Base-by-base conservation (phyloP, 2,888 invertebrate genomes). In the Pantelozetes paolii region DNA sequence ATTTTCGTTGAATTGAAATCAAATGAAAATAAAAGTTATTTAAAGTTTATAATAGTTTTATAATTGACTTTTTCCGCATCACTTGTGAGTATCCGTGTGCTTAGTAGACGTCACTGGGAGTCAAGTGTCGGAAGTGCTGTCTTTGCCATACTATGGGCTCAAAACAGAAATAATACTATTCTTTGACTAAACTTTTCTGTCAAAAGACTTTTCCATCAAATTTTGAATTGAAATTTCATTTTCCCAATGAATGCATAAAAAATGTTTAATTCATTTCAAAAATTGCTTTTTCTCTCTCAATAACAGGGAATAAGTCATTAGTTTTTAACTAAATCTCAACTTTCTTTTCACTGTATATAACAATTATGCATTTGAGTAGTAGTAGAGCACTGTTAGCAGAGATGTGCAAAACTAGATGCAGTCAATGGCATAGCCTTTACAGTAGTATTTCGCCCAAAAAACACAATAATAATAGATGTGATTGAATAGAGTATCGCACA, bases 51-150 rank as follows among this genome's bases (percentile, higher is more conserved):
- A 13, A 54, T 26, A 54, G 54, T 54, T 54, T 36, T 54, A 54
- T 54, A 54, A 54, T 54, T 54, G 54, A 54, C 54, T 54, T 54
- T 54, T 54, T 54, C 23, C 54, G 26, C 54, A 54, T 54, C 23
- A 54, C 23, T 54, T 23, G 23, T n/a, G 54, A 54, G 26, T 54
- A 54, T 54, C 54, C 20, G 26, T 54, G 23, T 11, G 26, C 11
- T 23, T 54, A 54, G 26, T 54, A 54, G 54, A 23, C 54, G 54
- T 54, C 54, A 54, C 26, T 54, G 23, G n/a, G 26, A 54, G 54
- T 54, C 54, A 54, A 54, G 54, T 54, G 54, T 54, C 54, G 54
- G 54, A 54, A 54, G 54, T 54, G 20, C 26, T 23, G 54, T 54
- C 54, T 23, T 54, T 54, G 54, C 54, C 54, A 54, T 54, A 54